Evolutionary conservation across 2,797 vertebrate species (phyloP).

Genomic region (Percopsis omiscomaycus): DNA sequence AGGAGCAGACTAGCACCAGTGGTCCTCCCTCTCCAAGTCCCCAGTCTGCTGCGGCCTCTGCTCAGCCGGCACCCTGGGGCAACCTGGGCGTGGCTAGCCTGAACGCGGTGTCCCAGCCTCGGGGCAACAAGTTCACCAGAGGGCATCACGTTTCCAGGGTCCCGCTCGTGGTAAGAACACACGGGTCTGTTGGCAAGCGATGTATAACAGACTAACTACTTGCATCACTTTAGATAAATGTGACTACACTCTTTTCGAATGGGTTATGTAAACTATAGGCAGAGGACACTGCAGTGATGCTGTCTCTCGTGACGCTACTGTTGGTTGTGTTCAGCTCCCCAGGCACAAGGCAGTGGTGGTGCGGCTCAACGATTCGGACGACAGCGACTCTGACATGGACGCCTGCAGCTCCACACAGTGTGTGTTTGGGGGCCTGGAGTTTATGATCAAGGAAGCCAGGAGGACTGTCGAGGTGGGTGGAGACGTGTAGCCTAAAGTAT

Average conservation of each 20-base stretch:
- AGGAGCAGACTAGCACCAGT: slow-evolving; percentile 84
- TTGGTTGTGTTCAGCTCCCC: slow-evolving; percentile 80
- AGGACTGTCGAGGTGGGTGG: slow-evolving; percentile 89
- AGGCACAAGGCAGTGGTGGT: slow-evolving; percentile 95
- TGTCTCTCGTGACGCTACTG: neutral
- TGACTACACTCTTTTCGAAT: too few relatives aligned
- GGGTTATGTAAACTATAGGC: too few relatives aligned
- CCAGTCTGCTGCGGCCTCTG: slow-evolving; percentile 47
- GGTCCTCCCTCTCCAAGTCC: slow-evolving; percentile 82
- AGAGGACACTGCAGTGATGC: neutral
- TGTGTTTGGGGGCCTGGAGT: slow-evolving; percentile 93
- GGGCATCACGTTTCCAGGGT: slow-evolving; percentile 80
- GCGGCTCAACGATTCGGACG: slow-evolving; percentile 90
- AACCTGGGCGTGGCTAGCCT: slow-evolving; percentile 85
- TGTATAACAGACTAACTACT: too few relatives aligned
- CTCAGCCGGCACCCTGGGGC: slow-evolving; percentile 75
- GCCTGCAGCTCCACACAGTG: slow-evolving; percentile 73
- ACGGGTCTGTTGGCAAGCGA: neutral
- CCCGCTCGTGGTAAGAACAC: slow-evolving; percentile 84
- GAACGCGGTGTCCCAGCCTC: slow-evolving; percentile 81
- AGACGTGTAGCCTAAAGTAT: too few relatives aligned
- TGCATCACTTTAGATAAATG: too few relatives aligned
- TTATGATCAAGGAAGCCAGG: slow-evolving; percentile 97
- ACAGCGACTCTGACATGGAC: slow-evolving; percentile 92
- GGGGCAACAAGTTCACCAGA: slow-evolving; percentile 83